Evolutionary conservation across 2,888 invertebrate genomes (phyloP).

Genomic region (Pristionchus maxplancki): DNA sequence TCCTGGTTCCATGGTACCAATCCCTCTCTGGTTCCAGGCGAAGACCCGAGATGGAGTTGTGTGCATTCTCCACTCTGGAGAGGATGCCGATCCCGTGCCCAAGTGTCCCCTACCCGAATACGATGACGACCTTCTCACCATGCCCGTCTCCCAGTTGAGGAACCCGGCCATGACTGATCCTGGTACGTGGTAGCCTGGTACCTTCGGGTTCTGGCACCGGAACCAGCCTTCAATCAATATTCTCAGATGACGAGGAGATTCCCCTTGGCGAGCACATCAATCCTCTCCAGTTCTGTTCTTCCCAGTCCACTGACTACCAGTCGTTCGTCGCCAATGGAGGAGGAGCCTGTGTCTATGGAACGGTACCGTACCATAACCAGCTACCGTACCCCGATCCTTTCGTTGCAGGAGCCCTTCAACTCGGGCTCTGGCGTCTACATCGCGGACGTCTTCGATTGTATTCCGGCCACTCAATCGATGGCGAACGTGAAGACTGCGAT

Average conservation of each 20-base stretch:
- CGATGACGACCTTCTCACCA: conserved; percentile 75
- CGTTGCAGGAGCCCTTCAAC: conserved; percentile 58
- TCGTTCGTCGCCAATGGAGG: conserved; percentile 75
- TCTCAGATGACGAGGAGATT: conserved; percentile 76
- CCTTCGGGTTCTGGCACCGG: not conserved
- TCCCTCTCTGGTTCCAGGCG: not conserved
- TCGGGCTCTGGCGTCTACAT: conserved; percentile 74
- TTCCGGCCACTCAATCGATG: conserved; percentile 71
- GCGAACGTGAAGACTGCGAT: conserved; percentile 75
- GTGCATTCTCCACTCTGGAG: conserved; percentile 75
- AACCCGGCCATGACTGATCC: conserved; percentile 77
- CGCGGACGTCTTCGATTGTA: conserved; percentile 75
- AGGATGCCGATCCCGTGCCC: conserved; percentile 76
- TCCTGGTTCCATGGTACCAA: not conserved
- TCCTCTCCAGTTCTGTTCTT: conserved; percentile 75
- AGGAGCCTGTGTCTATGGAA: conserved; percentile 68
- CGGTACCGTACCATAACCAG: conserved; percentile 44
- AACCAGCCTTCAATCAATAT: too few relatives aligned
- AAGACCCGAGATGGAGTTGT: conserved; percentile 74
- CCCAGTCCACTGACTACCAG: conserved; percentile 73
- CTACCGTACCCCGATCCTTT: not conserved
- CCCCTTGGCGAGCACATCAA: conserved; percentile 77
- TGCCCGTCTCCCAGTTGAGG: conserved; percentile 76
- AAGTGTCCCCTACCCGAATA: conserved; percentile 72
- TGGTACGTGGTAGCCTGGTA: conserved; percentile 19